A percentile compares a stretch with the other conserved stretches of the same genome.
Conservation (phyloP, 2,113 vertebrate genomes). For the Etheostoma spectabile region DNA sequence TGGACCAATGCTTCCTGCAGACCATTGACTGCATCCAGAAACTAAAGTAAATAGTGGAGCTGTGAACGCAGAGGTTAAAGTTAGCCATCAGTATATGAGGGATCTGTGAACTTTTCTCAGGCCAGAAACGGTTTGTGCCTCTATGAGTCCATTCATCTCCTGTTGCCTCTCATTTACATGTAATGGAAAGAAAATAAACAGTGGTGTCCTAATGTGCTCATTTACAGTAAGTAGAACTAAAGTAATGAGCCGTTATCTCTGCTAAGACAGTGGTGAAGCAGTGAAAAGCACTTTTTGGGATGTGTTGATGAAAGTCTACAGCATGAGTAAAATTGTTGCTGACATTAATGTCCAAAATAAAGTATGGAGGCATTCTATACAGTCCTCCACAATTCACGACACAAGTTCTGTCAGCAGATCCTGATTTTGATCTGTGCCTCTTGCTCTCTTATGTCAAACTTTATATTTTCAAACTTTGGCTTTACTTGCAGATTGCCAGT, state of each 20-base stretch:
- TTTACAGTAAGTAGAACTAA: conserved; percentile 75
- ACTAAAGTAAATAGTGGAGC: conserved; percentile 83
- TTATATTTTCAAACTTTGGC: neutral
- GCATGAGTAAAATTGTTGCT: conserved; percentile 1
- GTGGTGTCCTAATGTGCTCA: conserved; percentile 74
- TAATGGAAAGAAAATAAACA: conserved; percentile 84
- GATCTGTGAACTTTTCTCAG: conserved; percentile 79
- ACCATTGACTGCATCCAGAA: conserved; percentile 86
- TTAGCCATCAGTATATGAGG: conserved; percentile 79
- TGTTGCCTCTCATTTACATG: conserved; percentile 80
- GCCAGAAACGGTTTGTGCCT: conserved; percentile 77
- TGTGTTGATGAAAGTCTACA: conserved; percentile 1
- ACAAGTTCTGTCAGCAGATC: neutral
- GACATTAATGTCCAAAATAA: neutral
- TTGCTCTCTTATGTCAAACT: neutral
- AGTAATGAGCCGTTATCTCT: conserved; percentile 67
- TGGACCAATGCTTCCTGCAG: conserved; percentile 85
- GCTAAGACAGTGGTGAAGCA: conserved; percentile 10
- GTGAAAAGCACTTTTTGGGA: conserved; percentile 1
- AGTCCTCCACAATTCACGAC: neutral
- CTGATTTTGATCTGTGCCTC: neutral
- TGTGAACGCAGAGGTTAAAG: conserved; percentile 83
- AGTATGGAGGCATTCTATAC: neutral
- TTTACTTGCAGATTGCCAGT: neutral
- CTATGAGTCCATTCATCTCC: conserved; percentile 81